phyloP scores from a whole-genome alignment of 2,888 invertebrate genomes.

The Melinaea menophilus region DNA sequence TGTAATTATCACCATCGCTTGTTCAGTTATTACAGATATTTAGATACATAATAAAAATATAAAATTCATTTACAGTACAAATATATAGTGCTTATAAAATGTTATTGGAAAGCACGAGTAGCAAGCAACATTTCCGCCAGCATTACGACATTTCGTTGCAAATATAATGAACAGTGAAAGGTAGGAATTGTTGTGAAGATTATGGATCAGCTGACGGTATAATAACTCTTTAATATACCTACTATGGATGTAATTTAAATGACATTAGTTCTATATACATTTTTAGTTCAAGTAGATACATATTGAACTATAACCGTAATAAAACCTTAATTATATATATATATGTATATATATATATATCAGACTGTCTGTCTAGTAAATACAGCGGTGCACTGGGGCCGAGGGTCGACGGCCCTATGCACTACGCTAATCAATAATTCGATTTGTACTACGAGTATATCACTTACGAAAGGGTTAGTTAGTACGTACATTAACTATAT shows the following conservation, averaged over 20 bases:
- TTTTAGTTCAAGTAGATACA: not conserved
- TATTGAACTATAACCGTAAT: no score
- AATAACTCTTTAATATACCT: conserved; percentile 16
- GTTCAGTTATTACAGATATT: not conserved
- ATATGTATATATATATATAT: no score
- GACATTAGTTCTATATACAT: not conserved
- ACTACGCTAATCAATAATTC: conserved; percentile 66
- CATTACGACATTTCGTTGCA: conserved; percentile 1
- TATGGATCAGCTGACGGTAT: not conserved
- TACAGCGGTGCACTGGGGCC: conserved; percentile 39
- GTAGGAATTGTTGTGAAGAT: not conserved
- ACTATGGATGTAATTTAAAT: not conserved
- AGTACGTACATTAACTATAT: not conserved
- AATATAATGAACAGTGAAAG: conserved; percentile 1
- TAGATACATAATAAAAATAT: not conserved
- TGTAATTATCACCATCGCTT: not conserved
- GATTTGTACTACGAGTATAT: conserved; percentile 56
- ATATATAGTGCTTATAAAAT: no score
- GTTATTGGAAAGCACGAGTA: no score
- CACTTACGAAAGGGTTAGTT: conserved; percentile 8
- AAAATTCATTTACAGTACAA: not conserved
- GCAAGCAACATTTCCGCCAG: not conserved
- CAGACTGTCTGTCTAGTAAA: conserved; percentile 29
- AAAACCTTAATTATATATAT: no score
- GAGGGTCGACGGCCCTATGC: conserved; percentile 66